phyloP scores from a whole-genome alignment of 2,113 vertebrate genomes.

The Osmerus eperlanus region DNA sequence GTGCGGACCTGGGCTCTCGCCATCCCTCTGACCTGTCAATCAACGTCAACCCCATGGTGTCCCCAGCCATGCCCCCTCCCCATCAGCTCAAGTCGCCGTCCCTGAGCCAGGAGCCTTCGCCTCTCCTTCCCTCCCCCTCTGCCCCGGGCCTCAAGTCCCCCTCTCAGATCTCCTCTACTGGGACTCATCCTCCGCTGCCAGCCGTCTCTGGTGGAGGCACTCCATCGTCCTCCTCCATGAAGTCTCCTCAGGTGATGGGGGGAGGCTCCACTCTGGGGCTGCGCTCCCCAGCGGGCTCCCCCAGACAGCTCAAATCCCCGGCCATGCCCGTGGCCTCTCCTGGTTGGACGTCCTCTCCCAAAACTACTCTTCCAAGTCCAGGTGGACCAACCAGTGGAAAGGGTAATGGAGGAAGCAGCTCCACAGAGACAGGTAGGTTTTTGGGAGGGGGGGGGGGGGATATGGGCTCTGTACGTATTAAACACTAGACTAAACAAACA shows the following conservation, averaged over 20 bases:
- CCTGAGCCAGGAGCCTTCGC: slow-evolving; percentile 85
- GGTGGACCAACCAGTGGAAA: slow-evolving; percentile 75
- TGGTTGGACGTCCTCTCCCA: slow-evolving; percentile 88
- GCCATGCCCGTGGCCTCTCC: slow-evolving; percentile 87
- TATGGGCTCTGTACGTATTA: too few relatives aligned
- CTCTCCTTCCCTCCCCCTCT: slow-evolving; percentile 86
- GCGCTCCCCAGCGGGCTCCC: slow-evolving; percentile 88
- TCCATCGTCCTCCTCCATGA: slow-evolving; percentile 74
- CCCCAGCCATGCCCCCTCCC: slow-evolving; percentile 78
- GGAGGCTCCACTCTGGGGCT: slow-evolving; percentile 80
- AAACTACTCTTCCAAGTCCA: slow-evolving; percentile 88
- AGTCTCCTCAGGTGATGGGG: slow-evolving; percentile 91
- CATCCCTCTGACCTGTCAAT: slow-evolving; percentile 87
- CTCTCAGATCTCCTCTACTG: slow-evolving; percentile 77
- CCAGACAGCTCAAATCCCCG: slow-evolving; percentile 88
- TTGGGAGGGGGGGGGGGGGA: too few relatives aligned
- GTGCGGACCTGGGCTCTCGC: slow-evolving; percentile 69
- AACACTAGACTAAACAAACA: too few relatives aligned
- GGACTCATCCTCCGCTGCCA: slow-evolving; percentile 72
- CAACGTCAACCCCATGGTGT: slow-evolving; percentile 83
- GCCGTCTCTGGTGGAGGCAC: slow-evolving; percentile 76
- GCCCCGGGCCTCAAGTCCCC: slow-evolving; percentile 90
- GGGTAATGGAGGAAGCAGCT: slow-evolving; percentile 67
- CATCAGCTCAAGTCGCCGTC: slow-evolving; percentile 89
- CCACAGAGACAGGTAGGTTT: slow-evolving; percentile 67